Percentiles rank a stretch among this genome's conserved stretches.
Conservation (phyloP, 2,113 vertebrate species). For the Hippolais icterina region DNA sequence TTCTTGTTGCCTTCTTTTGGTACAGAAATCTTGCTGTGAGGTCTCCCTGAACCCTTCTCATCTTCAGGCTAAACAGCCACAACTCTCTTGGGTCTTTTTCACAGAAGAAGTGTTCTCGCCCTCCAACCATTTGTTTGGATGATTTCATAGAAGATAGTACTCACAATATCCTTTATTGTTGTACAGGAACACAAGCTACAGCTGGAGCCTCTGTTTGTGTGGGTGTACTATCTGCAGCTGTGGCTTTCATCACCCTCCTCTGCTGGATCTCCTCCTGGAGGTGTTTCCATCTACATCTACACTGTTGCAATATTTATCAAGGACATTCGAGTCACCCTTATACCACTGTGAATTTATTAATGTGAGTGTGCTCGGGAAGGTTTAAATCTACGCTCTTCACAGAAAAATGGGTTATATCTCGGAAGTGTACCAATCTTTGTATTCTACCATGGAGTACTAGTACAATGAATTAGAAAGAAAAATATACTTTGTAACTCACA, state of each 20-base stretch:
- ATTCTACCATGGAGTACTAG: background rate
- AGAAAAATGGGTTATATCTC: background rate
- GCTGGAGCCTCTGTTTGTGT: background rate
- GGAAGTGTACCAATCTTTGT: background rate
- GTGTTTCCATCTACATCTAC: background rate
- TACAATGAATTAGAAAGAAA: background rate
- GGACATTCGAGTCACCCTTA: fast-evolving
- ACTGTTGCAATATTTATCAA: background rate
- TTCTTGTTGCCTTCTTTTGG: background rate
- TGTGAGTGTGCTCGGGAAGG: background rate
- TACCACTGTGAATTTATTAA: background rate
- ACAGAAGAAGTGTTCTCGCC: background rate
- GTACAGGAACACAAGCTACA: background rate
- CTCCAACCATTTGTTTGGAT: background rate
- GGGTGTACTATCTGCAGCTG: background rate
- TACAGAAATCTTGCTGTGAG: background rate
- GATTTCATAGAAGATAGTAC: background rate
- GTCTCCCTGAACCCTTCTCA: background rate
- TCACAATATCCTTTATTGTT: background rate
- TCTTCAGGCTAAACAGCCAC: background rate
- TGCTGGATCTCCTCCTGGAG: background rate
- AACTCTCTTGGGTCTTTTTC: background rate
- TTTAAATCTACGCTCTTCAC: background rate
- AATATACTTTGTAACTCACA: background rate
- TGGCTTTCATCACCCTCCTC: background rate